Evolutionary conservation across 2,888 invertebrate species (phyloP).

Genomic region (Catocala fraxini): DNA sequence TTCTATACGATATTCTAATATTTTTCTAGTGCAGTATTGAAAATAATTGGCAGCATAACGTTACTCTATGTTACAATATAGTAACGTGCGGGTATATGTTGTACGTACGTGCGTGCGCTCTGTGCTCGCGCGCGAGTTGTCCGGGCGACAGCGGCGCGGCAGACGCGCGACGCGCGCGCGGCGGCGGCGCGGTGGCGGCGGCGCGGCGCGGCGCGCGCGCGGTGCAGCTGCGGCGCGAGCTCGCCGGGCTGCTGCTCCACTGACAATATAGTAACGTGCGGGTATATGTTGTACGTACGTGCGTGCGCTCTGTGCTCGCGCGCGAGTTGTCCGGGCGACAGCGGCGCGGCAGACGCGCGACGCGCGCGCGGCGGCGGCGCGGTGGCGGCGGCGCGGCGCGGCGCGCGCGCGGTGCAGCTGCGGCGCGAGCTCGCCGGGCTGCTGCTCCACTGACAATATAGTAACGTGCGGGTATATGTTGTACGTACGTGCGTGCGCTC

Average conservation of each 20-base stretch:
- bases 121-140: conserved; percentile 58
- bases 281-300: conserved; percentile 12
- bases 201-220: conserved; percentile 22
- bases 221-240: no score
- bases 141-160: conserved; percentile 69
- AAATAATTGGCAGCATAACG: no score
- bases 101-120: conserved; percentile 24
- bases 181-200: conserved; percentile 33
- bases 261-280: no score
- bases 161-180: conserved; percentile 13
- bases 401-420: conserved; percentile 12
- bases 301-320: conserved; percentile 33
- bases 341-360: conserved; percentile 38
- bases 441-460: no score
- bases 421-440: no score
- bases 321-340: conserved; percentile 74
- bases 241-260: no score
- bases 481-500: conserved; percentile 24
- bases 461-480: no score
- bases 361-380: conserved; percentile 24
- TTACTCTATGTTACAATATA: no score
- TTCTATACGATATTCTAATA: no score
- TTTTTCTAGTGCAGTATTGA: no score
- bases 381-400: conserved; percentile 33
- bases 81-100: no score